Percentiles rank a stretch among this genome's conserved stretches.
These are phyloP conservation scores for Crenichthys baileyi DNA, from an alignment of 2,797 vertebrate species.

Conservation along the genomic window DNA sequence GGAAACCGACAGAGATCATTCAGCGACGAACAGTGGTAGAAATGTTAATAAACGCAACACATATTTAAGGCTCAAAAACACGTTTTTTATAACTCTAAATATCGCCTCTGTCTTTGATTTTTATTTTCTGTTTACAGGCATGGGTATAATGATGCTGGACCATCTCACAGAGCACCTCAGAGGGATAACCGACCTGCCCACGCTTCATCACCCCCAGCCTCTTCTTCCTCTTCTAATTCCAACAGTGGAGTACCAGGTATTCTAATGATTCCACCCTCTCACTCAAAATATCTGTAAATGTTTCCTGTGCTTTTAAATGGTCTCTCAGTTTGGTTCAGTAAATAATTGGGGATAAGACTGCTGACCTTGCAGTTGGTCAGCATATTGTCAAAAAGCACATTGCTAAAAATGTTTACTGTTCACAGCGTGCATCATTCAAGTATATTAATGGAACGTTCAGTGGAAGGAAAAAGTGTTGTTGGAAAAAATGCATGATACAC, in stretches of 20 bases:
- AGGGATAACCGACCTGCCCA: slow-evolving; percentile 31
- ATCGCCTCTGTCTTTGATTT: not conserved
- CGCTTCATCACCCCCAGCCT: slow-evolving; percentile 11
- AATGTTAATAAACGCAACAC: not conserved
- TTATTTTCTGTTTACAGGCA: slow-evolving; percentile 39
- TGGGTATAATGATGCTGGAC: slow-evolving; percentile 47
- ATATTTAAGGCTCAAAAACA: not conserved
- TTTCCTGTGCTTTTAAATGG: not conserved
- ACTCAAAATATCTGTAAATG: not conserved
- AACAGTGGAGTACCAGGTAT: slow-evolving; percentile 84
- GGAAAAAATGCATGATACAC: not conserved
- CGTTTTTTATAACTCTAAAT: not conserved
- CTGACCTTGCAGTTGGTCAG: not conserved
- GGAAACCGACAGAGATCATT: slow-evolving; percentile 44
- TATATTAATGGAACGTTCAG: not conserved
- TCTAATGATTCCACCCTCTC: slow-evolving; percentile 10
- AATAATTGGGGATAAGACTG: no score
- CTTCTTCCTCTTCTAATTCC: slow-evolving; percentile 48
- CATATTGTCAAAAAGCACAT: not conserved
- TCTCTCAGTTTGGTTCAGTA: not conserved
- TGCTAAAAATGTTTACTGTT: not conserved
- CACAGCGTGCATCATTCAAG: not conserved
- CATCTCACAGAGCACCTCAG: slow-evolving; percentile 55
- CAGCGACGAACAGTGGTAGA: slow-evolving; percentile 63
- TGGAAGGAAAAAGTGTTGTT: not conserved